Evolutionary conservation across 1,140 invertebrate species (phyloP).

Genomic region (Dendroctonus ponderosae): DNA sequence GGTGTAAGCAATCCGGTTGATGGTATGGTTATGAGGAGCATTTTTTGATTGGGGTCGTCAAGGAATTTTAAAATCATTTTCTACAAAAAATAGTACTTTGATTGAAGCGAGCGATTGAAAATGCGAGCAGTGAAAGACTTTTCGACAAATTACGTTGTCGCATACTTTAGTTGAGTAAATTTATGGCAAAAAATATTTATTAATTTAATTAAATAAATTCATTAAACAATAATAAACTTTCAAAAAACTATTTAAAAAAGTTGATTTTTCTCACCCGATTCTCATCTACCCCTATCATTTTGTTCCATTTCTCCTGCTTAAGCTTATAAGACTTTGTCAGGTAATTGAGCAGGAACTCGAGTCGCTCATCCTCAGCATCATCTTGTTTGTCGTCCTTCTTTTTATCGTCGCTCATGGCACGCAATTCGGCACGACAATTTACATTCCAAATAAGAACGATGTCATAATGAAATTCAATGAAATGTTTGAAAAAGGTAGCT

Average conservation of each 20-base stretch:
- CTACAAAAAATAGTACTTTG: constrained; percentile 48
- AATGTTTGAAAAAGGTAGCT: not conserved
- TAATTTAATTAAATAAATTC: too few relatives aligned
- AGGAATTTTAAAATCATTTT: constrained; percentile 63
- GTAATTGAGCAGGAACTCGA: constrained; percentile 51
- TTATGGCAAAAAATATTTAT: too few relatives aligned
- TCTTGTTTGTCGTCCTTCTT: constrained; percentile 37
- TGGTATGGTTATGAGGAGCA: constrained; percentile 58
- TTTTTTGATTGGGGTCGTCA: constrained; percentile 55
- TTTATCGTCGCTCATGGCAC: constrained; percentile 35
- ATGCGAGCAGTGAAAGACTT: too few relatives aligned
- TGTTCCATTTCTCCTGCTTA: constrained; percentile 74
- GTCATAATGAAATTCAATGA: constrained; percentile 1
- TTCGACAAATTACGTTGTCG: too few relatives aligned
- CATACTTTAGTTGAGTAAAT: too few relatives aligned
- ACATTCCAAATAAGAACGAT: constrained; percentile 1
- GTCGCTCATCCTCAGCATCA: constrained; percentile 45
- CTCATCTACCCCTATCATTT: constrained; percentile 70
- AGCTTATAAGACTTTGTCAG: constrained; percentile 62
- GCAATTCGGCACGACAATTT: constrained; percentile 10
- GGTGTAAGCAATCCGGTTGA: constrained; percentile 52
- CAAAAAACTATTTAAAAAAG: too few relatives aligned
- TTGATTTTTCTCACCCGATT: constrained; percentile 52
- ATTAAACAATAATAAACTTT: too few relatives aligned
- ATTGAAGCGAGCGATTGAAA: too few relatives aligned